Conservation (phyloP, 2,888 invertebrate genomes). For the Watsonalla cultraria region DNA sequence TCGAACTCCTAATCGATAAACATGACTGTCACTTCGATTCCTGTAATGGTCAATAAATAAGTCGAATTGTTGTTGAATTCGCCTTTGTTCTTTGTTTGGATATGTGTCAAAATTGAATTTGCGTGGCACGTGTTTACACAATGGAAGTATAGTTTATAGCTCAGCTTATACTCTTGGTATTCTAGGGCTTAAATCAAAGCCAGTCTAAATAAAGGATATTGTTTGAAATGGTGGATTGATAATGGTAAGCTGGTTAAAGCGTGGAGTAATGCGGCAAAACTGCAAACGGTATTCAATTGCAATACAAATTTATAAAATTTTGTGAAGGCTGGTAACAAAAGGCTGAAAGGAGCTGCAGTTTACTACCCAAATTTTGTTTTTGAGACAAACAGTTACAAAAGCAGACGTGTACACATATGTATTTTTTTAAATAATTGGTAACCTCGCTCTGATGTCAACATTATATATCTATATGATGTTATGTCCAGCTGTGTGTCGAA, state of each 20-base stretch:
- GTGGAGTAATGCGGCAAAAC: too few relatives aligned
- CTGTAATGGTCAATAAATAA: conserved; percentile 2
- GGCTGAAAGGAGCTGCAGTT: too few relatives aligned
- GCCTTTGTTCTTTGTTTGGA: conserved; percentile 27
- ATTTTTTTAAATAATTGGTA: too few relatives aligned
- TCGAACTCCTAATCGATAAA: neutral
- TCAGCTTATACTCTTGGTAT: conserved; percentile 1
- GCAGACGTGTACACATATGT: too few relatives aligned
- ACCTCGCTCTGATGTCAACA: too few relatives aligned
- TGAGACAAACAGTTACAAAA: too few relatives aligned
- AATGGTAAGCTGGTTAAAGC: neutral
- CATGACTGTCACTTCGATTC: neutral
- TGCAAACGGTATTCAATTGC: too few relatives aligned
- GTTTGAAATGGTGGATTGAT: neutral
- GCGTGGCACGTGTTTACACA: conserved; percentile 38
- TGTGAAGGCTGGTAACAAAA: too few relatives aligned
- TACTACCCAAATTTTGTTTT: too few relatives aligned
- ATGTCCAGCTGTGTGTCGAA: conserved; percentile 32
- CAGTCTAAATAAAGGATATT: neutral
- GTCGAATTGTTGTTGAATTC: neutral
- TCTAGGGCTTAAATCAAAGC: conserved; percentile 3
- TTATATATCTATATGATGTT: conserved; percentile 13
- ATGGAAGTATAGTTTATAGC: conserved; percentile 20
- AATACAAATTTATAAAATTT: too few relatives aligned
- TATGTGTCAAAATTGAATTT: conserved; percentile 39